A percentile compares a stretch with the other conserved stretches of the same genome.
These are phyloP conservation scores for Brachyhypopomus gauderio DNA, from an alignment of 2,113 vertebrate genomes.

Conservation along the genomic window DNA sequence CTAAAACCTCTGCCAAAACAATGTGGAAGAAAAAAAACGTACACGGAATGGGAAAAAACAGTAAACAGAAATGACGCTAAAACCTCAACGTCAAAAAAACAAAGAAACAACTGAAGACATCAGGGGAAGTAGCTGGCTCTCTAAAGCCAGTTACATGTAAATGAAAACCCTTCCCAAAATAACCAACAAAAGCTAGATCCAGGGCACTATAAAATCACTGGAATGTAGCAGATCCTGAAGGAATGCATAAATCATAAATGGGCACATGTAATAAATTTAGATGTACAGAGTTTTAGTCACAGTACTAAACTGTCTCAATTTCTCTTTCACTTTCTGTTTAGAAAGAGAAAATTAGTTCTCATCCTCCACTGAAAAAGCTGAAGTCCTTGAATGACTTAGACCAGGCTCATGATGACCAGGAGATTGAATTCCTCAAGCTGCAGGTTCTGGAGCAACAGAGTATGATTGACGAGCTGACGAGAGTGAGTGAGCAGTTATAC, in stretches of 20 bases:
- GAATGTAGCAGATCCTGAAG: not conserved
- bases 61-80: no score
- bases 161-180: no score
- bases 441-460: conserved; percentile 97
- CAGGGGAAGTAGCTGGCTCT: no score
- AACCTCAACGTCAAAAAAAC: no score
- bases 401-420: conserved; percentile 96
- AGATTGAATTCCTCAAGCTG: conserved; percentile 95
- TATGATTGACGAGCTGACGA: conserved; percentile 79
- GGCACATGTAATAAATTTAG: not conserved
- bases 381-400: conserved; percentile 97
- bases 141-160: no score
- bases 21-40: no score
- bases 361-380: conserved; percentile 93
- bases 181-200: not conserved
- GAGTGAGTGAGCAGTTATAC: conserved; percentile 62
- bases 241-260: not conserved
- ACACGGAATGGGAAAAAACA: no score
- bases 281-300: not conserved
- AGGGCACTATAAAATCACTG: not conserved
- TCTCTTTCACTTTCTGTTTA: conserved; percentile 64
- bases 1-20: no score
- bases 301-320: not conserved
- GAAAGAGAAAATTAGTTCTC: conserved; percentile 93
- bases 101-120: no score